These are phyloP conservation scores for Tangara arthus DNA, from an alignment of 2,797 vertebrate species.

Conservation along the genomic window DNA sequence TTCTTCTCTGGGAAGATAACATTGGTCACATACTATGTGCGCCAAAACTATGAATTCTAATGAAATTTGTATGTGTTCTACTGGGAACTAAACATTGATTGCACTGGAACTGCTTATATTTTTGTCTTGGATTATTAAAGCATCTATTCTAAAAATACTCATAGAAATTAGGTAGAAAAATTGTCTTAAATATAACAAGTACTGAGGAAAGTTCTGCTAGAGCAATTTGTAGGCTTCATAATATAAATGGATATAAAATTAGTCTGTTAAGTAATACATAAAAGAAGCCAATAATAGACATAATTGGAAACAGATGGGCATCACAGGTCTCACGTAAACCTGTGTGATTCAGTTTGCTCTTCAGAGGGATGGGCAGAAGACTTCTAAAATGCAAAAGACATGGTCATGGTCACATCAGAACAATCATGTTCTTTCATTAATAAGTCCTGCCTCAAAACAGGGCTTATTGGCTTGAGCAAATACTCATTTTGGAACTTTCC, in stretches of 20 bases:
- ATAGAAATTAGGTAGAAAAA: background rate
- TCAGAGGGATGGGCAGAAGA: background rate
- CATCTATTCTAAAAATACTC: background rate
- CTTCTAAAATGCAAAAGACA: background rate
- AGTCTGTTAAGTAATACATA: background rate
- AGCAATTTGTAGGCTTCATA: background rate
- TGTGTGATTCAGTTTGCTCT: background rate
- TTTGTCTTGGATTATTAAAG: background rate
- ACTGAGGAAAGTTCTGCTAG: background rate
- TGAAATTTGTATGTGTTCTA: background rate
- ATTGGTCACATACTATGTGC: background rate
- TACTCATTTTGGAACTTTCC: background rate
- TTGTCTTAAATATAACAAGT: background rate
- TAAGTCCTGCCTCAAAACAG: background rate
- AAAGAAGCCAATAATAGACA: background rate
- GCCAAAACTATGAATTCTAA: background rate
- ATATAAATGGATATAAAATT: background rate
- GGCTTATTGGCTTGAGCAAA: background rate
- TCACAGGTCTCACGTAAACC: background rate
- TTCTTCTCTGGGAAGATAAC: background rate
- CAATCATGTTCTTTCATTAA: background rate
- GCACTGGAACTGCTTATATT: background rate
- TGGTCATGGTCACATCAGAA: background rate
- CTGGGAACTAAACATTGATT: background rate
- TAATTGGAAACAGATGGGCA: background rate